These are phyloP conservation scores for Drosophila prosaltans DNA, from an alignment of 1,140 invertebrate genomes.

Conservation along the genomic window DNA sequence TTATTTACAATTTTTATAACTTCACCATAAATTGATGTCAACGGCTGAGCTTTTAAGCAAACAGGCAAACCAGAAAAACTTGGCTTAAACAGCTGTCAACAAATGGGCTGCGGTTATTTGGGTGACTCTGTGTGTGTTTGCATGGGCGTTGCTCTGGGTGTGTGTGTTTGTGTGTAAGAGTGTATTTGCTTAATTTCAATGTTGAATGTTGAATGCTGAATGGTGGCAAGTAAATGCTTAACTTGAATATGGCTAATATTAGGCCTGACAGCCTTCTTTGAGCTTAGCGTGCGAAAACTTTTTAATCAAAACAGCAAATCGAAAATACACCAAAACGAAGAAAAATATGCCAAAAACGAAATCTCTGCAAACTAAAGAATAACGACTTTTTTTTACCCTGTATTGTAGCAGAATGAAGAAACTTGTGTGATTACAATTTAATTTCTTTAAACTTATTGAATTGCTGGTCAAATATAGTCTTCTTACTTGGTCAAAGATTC, in stretches of 20 bases:
- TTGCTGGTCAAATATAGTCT: no score
- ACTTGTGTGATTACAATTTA: no score
- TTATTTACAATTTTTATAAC: constrained; percentile 63
- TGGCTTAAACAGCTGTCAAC: constrained; percentile 49
- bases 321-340: constrained; percentile 47
- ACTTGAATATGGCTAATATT: constrained; percentile 43
- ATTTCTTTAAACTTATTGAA: no score
- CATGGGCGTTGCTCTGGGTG: no score
- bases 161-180: constrained; percentile 11
- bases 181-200: constrained; percentile 31
- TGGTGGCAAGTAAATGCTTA: constrained; percentile 22
- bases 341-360: neutral
- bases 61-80: constrained; percentile 26
- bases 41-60: constrained; percentile 48
- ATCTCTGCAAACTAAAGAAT: neutral
- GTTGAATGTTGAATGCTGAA: constrained; percentile 3
- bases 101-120: constrained; percentile 23
- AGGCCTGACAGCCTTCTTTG: constrained; percentile 34
- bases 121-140: constrained; percentile 21
- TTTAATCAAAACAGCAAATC: constrained; percentile 74
- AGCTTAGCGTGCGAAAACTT: constrained; percentile 58
- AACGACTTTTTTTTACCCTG: neutral
- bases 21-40: constrained; percentile 52
- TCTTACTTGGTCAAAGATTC: no score
- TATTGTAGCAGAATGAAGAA: no score